Evolutionary conservation across 2,888 invertebrate genomes (phyloP), one percentile per base, ranked within the genome.

Genomic region (Cacoxenus indagator): DNA sequence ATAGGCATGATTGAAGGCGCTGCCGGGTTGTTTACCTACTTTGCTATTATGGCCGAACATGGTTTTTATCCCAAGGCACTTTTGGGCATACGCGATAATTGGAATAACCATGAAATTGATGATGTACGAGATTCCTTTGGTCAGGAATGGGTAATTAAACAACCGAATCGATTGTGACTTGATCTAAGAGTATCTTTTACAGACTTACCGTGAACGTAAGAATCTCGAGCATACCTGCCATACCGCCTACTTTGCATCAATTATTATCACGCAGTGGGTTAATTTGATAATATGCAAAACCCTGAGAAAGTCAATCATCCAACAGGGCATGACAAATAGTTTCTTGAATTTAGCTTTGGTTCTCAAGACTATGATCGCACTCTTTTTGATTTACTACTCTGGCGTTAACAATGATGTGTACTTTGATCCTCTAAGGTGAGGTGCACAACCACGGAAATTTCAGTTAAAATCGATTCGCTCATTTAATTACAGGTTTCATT

Each of bases 1-100:
- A 92, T 95, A 69, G 96, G 96, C 54, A 91, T 95, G 89, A 93
- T 96, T 51, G 96, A 96, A 87, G 93, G 95, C 0, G 90, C 93
- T 0, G 95, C 95, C 70, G 96, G 95, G 37, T 95, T 96, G 90
- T 95, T 93, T 84, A 91, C 93, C 8, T 96, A 96, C 86, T 95
- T 96, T 84, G 90, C 94, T 72, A 93, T 96, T 62, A 92, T 96
- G 92, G 94, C 93, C 27, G 93, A 94, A 87, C 92, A 95, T 83
- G 96, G 96, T 0, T 96, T 96, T 87, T 90, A 92, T 85, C 95
- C 95, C 0, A 74, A 75, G 14, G 82, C 84, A 55, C 84, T 92
- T 46, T 77, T 91, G 83, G 67, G 59, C 11, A n/a, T 59, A 37
- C 31, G 37, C n/a, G 11, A 4, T 8, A 37, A 29, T 9, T 59